These are phyloP conservation scores for Branchellion lobata DNA, from an alignment of 2,888 invertebrate genomes.

Conservation along the genomic window DNA sequence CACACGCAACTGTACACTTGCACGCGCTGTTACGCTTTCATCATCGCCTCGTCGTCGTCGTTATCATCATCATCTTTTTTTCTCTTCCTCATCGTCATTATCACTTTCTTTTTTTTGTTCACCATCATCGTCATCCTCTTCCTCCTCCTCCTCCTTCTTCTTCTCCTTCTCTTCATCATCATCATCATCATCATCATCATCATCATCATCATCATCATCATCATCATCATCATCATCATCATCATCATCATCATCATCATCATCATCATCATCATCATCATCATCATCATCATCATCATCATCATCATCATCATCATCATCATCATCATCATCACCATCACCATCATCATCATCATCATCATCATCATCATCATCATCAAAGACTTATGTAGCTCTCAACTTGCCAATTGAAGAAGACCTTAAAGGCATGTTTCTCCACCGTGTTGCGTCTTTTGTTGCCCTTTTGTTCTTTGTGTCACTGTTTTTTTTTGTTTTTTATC, in stretches of 20 bases:
- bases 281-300: conserved; percentile 32
- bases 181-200: conserved; percentile 29
- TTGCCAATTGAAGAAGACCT: not conserved
- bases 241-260: conserved; percentile 32
- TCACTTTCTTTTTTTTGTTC: not conserved
- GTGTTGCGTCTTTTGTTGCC: too few species aligned
- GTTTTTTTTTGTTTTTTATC: too few species aligned
- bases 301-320: conserved; percentile 23
- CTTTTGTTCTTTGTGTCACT: too few species aligned
- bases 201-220: conserved; percentile 31
- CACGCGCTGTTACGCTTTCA: too few species aligned
- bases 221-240: conserved; percentile 18
- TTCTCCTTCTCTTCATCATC: not conserved
- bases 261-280: conserved; percentile 31
- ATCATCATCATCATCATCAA: conserved; percentile 8
- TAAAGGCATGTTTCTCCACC: too few species aligned
- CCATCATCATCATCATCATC: conserved; percentile 27
- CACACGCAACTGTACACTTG: too few species aligned
- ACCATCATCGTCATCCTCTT: conserved; percentile 10
- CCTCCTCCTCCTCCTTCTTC: not conserved
- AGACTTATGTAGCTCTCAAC: not conserved
- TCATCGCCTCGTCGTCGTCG: not conserved
- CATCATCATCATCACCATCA: conserved; percentile 58
- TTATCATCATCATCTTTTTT: not conserved
- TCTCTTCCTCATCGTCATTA: too few species aligned